phyloP scores from a whole-genome alignment of 2,113 vertebrate genomes.

The Cromileptes altivelis region DNA sequence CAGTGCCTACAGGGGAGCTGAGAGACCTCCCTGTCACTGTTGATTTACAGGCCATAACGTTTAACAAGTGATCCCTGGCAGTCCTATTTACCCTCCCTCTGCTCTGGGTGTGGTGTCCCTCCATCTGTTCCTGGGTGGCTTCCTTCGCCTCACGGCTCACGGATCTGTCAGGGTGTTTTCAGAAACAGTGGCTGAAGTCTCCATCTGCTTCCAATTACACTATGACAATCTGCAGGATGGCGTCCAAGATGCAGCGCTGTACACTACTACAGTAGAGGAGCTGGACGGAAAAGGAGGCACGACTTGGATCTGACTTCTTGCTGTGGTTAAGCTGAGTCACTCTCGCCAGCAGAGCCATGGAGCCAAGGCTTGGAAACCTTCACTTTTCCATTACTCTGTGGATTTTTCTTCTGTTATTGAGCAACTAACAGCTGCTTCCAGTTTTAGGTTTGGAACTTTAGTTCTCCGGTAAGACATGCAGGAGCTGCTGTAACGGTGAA shows the following conservation, averaged over 20 bases:
- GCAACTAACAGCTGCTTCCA: constrained; percentile 51
- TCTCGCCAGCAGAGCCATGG: constrained; percentile 7
- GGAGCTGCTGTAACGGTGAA: constrained; percentile 10
- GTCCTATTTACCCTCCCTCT: constrained; percentile 67
- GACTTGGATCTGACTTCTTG: constrained; percentile 50
- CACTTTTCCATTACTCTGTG: constrained; percentile 59
- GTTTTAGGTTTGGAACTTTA: constrained; percentile 48
- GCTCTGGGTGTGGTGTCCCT: constrained; percentile 75
- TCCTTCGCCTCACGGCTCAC: constrained; percentile 35
- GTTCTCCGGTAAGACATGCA: constrained; percentile 32
- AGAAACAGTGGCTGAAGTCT: constrained; percentile 21
- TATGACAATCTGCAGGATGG: constrained; percentile 32
- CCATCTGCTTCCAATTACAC: constrained; percentile 64
- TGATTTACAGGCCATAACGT: constrained; percentile 48
- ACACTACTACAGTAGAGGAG: constrained; percentile 11
- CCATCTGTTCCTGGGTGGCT: constrained; percentile 61
- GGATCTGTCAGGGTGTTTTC: constrained; percentile 62
- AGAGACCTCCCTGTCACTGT: constrained; percentile 30
- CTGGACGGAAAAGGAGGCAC: not conserved
- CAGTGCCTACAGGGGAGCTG: constrained; percentile 30
- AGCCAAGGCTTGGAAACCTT: constrained; percentile 31
- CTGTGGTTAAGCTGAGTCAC: constrained; percentile 65
- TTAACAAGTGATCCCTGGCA: constrained; percentile 60
- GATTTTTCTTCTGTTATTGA: constrained; percentile 51
- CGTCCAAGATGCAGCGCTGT: constrained; percentile 20